Percentiles rank a stretch among this genome's conserved stretches.
These are phyloP conservation scores for Neotoxoptera formosana DNA, from an alignment of 1,140 invertebrate species.

Conservation along the genomic window DNA sequence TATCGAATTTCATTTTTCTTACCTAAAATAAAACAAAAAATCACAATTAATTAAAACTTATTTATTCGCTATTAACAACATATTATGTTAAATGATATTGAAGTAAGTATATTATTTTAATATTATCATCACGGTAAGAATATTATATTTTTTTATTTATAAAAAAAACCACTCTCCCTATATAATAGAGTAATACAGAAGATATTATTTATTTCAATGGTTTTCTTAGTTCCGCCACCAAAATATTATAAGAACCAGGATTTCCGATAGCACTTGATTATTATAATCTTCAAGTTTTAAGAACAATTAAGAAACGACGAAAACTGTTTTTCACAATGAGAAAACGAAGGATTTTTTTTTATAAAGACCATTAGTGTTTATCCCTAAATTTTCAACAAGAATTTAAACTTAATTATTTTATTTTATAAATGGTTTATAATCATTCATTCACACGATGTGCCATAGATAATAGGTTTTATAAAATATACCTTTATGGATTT, in stretches of 20 bases:
- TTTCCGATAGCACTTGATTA: background rate
- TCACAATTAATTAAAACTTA: background rate
- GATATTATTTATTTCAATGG: background rate
- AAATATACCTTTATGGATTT: background rate
- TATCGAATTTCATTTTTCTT: background rate
- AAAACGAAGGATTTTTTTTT: background rate
- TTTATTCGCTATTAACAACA: background rate
- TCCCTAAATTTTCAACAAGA: too few relatives aligned
- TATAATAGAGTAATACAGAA: background rate
- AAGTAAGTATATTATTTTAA: background rate
- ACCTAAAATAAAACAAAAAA: constrained; percentile 12
- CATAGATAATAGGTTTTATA: background rate
- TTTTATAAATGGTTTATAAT: background rate
- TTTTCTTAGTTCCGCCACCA: background rate
- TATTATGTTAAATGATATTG: background rate
- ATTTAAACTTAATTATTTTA: too few relatives aligned
- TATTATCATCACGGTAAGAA: background rate
- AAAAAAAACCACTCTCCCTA: background rate
- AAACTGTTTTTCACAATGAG: background rate
- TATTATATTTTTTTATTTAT: background rate
- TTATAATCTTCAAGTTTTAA: background rate
- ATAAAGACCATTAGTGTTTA: background rate
- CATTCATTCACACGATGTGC: background rate
- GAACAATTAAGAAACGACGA: background rate
- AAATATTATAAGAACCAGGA: constrained; percentile 1